Evolutionary conservation across 1,140 invertebrate genomes (phyloP).

Genomic region (Campoletis sonorensis): DNA sequence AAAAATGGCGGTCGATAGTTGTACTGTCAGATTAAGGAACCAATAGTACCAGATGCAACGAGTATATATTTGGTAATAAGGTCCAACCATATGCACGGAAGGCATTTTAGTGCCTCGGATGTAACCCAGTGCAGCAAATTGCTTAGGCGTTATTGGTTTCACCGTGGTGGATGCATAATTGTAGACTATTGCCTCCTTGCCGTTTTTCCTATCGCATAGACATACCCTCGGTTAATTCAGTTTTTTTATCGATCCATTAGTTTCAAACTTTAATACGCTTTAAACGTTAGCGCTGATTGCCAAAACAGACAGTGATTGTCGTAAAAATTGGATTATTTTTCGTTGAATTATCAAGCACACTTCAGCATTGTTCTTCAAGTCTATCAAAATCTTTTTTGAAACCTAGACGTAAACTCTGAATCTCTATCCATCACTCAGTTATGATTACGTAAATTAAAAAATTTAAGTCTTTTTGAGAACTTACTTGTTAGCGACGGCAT

Average conservation of each 20-base stretch:
- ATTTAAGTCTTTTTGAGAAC: no score
- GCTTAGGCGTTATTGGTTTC: slow-evolving; percentile 80
- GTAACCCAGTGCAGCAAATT: slow-evolving; percentile 74
- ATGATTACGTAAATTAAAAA: no score
- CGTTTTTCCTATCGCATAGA: slow-evolving; percentile 56
- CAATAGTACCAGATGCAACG: slow-evolving; percentile 57
- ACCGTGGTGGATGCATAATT: slow-evolving; percentile 83
- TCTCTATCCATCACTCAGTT: no score
- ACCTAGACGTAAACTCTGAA: no score
- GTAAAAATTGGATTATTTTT: no score
- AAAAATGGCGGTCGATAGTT: slow-evolving; percentile 80
- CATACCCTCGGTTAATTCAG: background rate
- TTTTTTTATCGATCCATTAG: no score
- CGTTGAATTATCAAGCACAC: no score
- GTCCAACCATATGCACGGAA: slow-evolving; percentile 11
- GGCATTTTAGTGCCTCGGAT: slow-evolving; percentile 63
- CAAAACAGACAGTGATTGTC: no score
- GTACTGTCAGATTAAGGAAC: slow-evolving; percentile 72
- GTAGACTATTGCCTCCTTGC: slow-evolving; percentile 75
- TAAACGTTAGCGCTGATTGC: no score
- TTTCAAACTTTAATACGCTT: no score
- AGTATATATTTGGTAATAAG: slow-evolving; percentile 57
- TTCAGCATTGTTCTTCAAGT: no score
- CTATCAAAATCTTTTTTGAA: no score
- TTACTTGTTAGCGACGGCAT: slow-evolving; percentile 78